Conservation (phyloP, 2,797 vertebrate species). For the Cephalopachus bancanus region DNA sequence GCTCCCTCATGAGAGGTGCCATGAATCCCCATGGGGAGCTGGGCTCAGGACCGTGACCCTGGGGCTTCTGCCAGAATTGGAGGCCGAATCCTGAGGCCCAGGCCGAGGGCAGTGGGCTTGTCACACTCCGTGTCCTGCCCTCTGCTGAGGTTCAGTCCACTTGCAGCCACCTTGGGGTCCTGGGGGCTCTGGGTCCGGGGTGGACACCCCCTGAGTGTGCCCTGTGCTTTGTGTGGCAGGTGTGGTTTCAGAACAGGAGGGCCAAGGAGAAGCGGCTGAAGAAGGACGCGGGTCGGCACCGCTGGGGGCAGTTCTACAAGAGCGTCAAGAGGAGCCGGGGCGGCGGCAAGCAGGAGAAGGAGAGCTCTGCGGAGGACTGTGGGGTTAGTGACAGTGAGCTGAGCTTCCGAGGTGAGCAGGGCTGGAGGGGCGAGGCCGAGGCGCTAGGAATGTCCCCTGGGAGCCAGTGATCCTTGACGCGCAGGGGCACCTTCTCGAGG, state of each 20-base stretch:
- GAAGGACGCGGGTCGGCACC: conserved; percentile 97
- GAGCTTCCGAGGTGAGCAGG: conserved; percentile 95
- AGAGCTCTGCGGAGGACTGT: conserved; percentile 97
- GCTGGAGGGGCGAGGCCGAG: conserved; percentile 55
- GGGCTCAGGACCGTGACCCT: background rate
- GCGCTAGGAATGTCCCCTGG: conserved; percentile 22
- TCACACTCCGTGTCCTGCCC: accelerated
- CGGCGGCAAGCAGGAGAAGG: conserved; percentile 95
- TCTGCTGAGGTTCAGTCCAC: background rate
- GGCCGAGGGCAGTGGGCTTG: background rate
- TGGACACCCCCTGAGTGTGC: background rate
- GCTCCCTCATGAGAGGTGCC: background rate
- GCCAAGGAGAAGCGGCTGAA: conserved; percentile 99
- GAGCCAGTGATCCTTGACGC: background rate
- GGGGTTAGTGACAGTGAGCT: conserved; percentile 99
- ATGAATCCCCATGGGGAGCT: too few species aligned
- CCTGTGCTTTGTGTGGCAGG: conserved; percentile 88
- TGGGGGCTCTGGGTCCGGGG: background rate
- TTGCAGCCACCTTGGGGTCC: background rate
- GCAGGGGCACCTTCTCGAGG: conserved; percentile 11
- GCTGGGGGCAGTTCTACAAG: conserved; percentile 99
- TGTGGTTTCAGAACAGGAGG: conserved; percentile 99
- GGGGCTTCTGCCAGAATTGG: background rate
- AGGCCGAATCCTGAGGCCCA: background rate
- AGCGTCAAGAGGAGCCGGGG: conserved; percentile 96